These are phyloP conservation scores for Centruroides sculpturatus DNA, from an alignment of 1,140 invertebrate genomes.

Conservation along the genomic window DNA sequence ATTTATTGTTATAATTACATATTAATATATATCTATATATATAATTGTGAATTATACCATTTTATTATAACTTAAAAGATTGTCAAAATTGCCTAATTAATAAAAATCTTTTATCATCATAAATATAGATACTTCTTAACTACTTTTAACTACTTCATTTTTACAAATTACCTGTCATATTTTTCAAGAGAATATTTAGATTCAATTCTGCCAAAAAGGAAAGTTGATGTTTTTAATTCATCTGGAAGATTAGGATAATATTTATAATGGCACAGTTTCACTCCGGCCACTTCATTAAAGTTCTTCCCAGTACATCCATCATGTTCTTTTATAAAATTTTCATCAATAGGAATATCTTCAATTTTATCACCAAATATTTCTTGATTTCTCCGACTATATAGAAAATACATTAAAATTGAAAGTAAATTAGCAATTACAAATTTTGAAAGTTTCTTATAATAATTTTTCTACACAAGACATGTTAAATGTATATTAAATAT, in stretches of 20 bases:
- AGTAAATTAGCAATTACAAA: too few relatives aligned
- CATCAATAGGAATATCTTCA: slow-evolving; percentile 9
- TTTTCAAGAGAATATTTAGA: not conserved
- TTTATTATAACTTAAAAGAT: too few relatives aligned
- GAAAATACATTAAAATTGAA: not conserved
- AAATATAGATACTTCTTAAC: too few relatives aligned
- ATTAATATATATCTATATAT: too few relatives aligned
- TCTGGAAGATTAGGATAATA: slow-evolving; percentile 10
- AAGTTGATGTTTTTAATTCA: slow-evolving; percentile 6
- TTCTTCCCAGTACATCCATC: not conserved
- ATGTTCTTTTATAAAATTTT: slow-evolving; percentile 2
- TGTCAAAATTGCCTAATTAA: too few relatives aligned
- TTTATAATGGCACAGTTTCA: slow-evolving; percentile 3
- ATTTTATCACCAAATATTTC: slow-evolving; percentile 8
- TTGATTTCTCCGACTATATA: slow-evolving; percentile 14
- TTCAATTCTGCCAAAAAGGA: slow-evolving; percentile 9
- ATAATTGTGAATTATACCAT: too few relatives aligned
- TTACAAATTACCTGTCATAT: not conserved
- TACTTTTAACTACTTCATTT: too few relatives aligned
- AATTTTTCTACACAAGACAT: too few relatives aligned
- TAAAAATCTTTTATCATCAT: too few relatives aligned
- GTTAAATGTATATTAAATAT: too few relatives aligned
- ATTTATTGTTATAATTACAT: too few relatives aligned
- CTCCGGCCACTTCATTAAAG: not conserved
- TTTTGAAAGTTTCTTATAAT: too few relatives aligned